A percentile compares a stretch with the other conserved stretches of the same genome.
phyloP scores from a whole-genome alignment of 1,140 invertebrate species.

The Stegodyphus dumicola region DNA sequence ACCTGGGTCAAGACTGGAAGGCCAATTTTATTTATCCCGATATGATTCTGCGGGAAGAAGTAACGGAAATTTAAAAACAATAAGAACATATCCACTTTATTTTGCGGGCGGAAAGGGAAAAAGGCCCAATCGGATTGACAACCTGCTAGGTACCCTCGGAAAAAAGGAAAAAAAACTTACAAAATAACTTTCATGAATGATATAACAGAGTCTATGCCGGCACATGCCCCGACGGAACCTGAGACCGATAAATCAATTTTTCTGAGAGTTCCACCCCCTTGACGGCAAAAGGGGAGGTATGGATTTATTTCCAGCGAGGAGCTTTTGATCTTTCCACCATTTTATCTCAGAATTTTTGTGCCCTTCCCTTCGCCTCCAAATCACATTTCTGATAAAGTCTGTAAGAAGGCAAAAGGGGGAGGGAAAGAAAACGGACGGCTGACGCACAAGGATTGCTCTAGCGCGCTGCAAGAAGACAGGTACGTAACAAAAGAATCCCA shows the following conservation, averaged over 20 bases:
- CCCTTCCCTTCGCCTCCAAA: slow-evolving; percentile 7
- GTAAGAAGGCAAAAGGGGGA: neutral
- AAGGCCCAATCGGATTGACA: neutral
- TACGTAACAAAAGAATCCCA: neutral
- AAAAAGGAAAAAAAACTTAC: neutral
- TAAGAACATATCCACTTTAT: neutral
- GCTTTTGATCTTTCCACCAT: neutral
- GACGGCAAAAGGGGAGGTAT: neutral
- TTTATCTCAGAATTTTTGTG: neutral
- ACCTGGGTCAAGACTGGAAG: neutral
- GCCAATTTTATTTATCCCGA: neutral
- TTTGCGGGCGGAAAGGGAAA: neutral
- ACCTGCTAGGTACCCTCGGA: too few relatives aligned
- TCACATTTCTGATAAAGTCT: slow-evolving; percentile 36
- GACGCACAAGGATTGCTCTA: neutral
- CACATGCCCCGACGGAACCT: neutral
- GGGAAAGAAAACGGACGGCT: too few relatives aligned
- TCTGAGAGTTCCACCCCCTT: neutral
- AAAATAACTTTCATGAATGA: slow-evolving; percentile 47
- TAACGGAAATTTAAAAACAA: neutral
- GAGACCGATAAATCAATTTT: slow-evolving; percentile 35
- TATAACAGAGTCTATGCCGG: neutral
- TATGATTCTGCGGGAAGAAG: neutral
- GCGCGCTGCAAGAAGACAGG: neutral
- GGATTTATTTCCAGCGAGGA: neutral